Evolutionary conservation across 2,797 vertebrate species (phyloP).

Genomic region (Choloepus didactylus): DNA sequence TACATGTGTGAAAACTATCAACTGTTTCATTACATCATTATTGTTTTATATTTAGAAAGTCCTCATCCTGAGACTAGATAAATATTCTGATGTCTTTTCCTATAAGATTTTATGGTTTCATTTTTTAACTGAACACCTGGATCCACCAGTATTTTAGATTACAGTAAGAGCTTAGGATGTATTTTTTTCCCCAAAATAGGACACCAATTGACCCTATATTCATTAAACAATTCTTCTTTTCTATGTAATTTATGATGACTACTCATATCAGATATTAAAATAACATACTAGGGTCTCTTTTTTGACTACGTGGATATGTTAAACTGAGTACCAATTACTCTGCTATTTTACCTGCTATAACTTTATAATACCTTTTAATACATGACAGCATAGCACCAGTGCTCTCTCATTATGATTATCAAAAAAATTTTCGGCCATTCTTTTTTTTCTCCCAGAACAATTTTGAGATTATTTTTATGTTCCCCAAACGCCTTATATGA

Average conservation of each 20-base stretch:
- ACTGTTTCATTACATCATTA: conserved; percentile 44
- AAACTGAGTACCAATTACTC: conserved; percentile 46
- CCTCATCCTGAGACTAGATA: not conserved
- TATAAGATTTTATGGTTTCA: not conserved
- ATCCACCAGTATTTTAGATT: conserved; percentile 32
- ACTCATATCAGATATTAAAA: conserved; percentile 52
- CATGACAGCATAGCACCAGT: not conserved
- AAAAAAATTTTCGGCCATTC: conserved; percentile 2
- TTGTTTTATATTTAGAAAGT: conserved; percentile 26
- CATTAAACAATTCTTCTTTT: conserved; percentile 61
- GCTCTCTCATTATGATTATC: not conserved
- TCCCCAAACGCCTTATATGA: conserved; percentile 17
- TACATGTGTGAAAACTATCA: conserved; percentile 19
- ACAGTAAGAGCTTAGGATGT: not conserved
- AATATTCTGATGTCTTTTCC: conserved; percentile 8
- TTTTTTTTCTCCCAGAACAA: conserved; percentile 33
- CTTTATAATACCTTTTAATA: conserved; percentile 13
- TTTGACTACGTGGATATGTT: conserved; percentile 18
- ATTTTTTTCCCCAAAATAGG: conserved; percentile 50
- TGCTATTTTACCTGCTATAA: not conserved
- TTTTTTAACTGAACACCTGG: not conserved
- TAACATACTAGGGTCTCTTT: conserved; percentile 23
- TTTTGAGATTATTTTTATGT: conserved; percentile 46
- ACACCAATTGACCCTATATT: conserved; percentile 39
- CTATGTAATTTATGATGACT: conserved; percentile 17